These are phyloP conservation scores for Pinna nobilis DNA, from an alignment of 1,140 invertebrate species.

Conservation along the genomic window DNA sequence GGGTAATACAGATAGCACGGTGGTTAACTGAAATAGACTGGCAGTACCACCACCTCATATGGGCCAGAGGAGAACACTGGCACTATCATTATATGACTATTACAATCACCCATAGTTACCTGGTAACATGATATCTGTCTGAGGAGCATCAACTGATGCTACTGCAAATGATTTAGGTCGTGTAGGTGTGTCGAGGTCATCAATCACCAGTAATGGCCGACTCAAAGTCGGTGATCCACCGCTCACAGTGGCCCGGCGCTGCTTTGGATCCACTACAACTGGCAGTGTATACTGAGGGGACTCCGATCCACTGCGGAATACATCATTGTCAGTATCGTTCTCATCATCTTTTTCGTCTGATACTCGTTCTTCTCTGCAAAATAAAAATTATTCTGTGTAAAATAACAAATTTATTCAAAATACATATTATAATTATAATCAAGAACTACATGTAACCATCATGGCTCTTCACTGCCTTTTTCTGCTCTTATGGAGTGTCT, in stretches of 20 bases:
- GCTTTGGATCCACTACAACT: constrained; percentile 84
- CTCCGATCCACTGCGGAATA: constrained; percentile 69
- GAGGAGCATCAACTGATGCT: constrained; percentile 28
- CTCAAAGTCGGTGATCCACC: constrained; percentile 85
- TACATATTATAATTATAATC: too few species aligned
- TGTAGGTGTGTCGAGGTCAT: constrained; percentile 63
- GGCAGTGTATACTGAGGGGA: constrained; percentile 80
- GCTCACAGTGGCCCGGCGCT: constrained; percentile 90
- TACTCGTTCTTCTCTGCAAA: constrained; percentile 35
- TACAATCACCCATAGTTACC: constrained; percentile 8
- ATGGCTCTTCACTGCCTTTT: too few species aligned
- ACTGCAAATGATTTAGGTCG: constrained; percentile 63
- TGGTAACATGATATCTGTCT: constrained; percentile 12
- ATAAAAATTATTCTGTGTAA: background rate
- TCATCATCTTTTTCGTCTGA: constrained; percentile 60
- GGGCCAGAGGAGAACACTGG: constrained; percentile 19
- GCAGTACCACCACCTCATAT: constrained; percentile 10
- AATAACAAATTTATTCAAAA: background rate
- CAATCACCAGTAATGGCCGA: constrained; percentile 74
- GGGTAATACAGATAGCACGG: too few species aligned
- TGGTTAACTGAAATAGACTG: too few species aligned
- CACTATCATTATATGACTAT: constrained; percentile 15
- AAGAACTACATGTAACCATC: too few species aligned
- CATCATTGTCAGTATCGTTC: constrained; percentile 71
- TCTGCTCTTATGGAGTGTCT: too few species aligned